These are phyloP conservation scores for Atta colombica DNA, from an alignment of 1,140 invertebrate species.

Conservation along the genomic window DNA sequence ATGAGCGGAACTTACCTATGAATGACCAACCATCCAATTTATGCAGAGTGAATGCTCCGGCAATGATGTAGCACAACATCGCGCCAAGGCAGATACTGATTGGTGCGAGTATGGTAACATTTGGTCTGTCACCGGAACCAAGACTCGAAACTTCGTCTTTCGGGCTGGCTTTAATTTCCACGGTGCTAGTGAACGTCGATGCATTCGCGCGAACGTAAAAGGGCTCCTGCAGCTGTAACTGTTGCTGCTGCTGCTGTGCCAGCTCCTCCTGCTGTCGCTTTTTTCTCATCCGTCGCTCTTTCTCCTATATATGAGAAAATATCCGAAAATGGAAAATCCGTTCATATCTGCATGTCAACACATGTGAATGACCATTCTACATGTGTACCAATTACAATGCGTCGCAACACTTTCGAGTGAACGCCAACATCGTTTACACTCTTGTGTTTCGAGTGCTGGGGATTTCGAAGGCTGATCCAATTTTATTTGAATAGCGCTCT, in stretches of 20 bases:
- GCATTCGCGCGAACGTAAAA: conserved; percentile 92
- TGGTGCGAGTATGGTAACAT: conserved; percentile 92
- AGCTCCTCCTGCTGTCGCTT: conserved; percentile 92
- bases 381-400: conserved; percentile 28
- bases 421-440: conserved; percentile 46
- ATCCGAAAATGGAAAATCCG: conserved; percentile 9
- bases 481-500: conserved; percentile 52
- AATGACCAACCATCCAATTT: conserved; percentile 95
- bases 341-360: background rate
- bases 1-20: conserved; percentile 84
- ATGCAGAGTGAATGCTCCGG: conserved; percentile 95
- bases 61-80: conserved; percentile 94
- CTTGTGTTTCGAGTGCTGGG: conserved; percentile 46
- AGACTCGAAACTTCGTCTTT: conserved; percentile 85
- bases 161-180: conserved; percentile 90
- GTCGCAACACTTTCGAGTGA: conserved; percentile 45
- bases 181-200: conserved; percentile 91
- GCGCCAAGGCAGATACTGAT: conserved; percentile 92
- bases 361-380: background rate
- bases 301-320: conserved; percentile 85
- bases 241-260: conserved; percentile 88
- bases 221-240: conserved; percentile 91
- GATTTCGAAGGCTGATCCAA: conserved; percentile 56
- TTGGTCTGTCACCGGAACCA: conserved; percentile 87
- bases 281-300: conserved; percentile 92